phyloP scores from a whole-genome alignment of 2,888 invertebrate species.

The Drosophila kuntzei region DNA sequence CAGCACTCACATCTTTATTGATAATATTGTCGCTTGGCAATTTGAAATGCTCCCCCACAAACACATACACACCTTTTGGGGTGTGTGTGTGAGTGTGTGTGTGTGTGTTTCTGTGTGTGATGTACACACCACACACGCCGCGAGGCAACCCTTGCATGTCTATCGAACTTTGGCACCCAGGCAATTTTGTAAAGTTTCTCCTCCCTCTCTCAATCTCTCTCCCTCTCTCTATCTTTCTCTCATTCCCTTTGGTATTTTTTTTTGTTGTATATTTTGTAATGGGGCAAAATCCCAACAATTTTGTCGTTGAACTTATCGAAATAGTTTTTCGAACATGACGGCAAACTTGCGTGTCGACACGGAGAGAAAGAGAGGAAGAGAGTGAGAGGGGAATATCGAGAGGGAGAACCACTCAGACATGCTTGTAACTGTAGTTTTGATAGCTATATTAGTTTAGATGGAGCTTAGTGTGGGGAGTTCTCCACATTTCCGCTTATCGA shows the following conservation, averaged over 20 bases:
- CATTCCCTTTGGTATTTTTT: no score
- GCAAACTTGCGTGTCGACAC: constrained; percentile 69
- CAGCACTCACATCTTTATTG: constrained; percentile 56
- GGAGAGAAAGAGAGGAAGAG: not conserved
- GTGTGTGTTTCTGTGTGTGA: constrained; percentile 22
- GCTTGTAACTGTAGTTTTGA: constrained; percentile 55
- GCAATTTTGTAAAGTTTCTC: constrained; percentile 68
- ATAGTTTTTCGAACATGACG: constrained; percentile 71
- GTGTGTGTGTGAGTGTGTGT: constrained; percentile 9
- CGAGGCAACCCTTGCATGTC: constrained; percentile 50
- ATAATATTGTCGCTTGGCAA: constrained; percentile 65
- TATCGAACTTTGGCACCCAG: constrained; percentile 61
- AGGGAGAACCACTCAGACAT: constrained; percentile 40
- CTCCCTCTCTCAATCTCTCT: constrained; percentile 29
- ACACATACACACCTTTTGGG: constrained; percentile 12
- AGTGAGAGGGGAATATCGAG: not conserved
- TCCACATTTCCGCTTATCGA: constrained; percentile 54
- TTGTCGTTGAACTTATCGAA: constrained; percentile 77
- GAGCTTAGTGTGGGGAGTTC: constrained; percentile 6
- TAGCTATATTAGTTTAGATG: constrained; percentile 66
- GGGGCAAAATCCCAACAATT: constrained; percentile 59
- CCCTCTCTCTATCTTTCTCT: constrained; percentile 2
- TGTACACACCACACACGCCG: constrained; percentile 24
- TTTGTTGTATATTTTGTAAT: constrained; percentile 49
- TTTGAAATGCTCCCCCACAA: constrained; percentile 37